Base-by-base conservation (phyloP, 2,797 vertebrate species). In the Leptoclinus maculatus region DNA sequence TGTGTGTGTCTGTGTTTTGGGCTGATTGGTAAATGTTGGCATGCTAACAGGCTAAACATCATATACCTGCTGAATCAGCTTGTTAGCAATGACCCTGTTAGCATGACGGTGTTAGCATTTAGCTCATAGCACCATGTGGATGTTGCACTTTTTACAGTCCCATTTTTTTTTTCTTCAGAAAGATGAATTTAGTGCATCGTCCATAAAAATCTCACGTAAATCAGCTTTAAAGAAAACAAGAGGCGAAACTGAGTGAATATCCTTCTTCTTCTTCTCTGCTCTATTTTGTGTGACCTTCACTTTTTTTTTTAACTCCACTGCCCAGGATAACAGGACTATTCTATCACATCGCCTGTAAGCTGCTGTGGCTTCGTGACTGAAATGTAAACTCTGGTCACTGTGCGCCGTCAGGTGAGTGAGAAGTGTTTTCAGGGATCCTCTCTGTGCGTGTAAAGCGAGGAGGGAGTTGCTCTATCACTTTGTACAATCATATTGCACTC, bases 271-370 rank as follows among this genome's bases (percentile, higher is more conserved):
- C 41, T 47, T 17, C 57, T 71, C 14, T 2, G 34, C 66, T 81
- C 27, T 19, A 16, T 79, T 81, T 79, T 41, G 59, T 72, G 23
- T 73, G 70, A 84, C 73, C 41, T 80, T 76, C 51, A 70, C 29
- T 43, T 54, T 38, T 43, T 54, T 38, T 39, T 36, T 54, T 25
- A 38, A 76, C 13, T 66, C n/a, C 19, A 12, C 10, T 4, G 39
- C 27, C 1, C 49, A 9, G 58, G 34, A 58, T 62, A 70, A 71
- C 19, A 29, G n/a, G 49, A 51, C 45, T 25, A 2, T 41, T 80
- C 67, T 29, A 59, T 79, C 73, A 64, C 54, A 16, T 16, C 3
- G 25, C 2, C 84, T 53, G 45, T 19, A 38, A 34, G 58, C 62
- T n/a, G 29, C 73, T 43, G 53, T 1, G 25, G 14, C 3, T 47